phyloP scores from a whole-genome alignment of 2,113 vertebrate genomes.

The Leptobrachium ailaonicum region DNA sequence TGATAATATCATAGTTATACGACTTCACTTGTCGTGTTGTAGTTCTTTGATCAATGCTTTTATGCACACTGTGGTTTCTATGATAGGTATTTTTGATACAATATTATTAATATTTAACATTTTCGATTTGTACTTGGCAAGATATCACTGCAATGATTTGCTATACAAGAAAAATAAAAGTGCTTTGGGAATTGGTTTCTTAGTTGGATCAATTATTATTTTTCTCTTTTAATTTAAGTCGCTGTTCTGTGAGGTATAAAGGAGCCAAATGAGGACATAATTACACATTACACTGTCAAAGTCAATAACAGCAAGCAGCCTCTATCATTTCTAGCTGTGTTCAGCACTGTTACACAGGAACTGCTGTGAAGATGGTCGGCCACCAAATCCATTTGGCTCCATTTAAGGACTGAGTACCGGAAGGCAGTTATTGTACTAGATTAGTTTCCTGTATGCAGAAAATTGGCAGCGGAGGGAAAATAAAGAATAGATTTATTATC shows the following conservation, averaged over 20 bases:
- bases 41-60: constrained; percentile 29
- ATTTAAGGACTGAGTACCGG: constrained; percentile 75
- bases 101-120: constrained; percentile 47
- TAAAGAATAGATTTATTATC: constrained; percentile 74
- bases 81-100: constrained; percentile 28
- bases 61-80: constrained; percentile 27
- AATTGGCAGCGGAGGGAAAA: constrained; percentile 75
- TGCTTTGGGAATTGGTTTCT: constrained; percentile 32
- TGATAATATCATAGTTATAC: constrained; percentile 24
- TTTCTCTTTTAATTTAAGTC: constrained; percentile 47
- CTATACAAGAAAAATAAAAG: constrained; percentile 24
- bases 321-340: constrained; percentile 65
- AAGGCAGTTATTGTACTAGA: constrained; percentile 82
- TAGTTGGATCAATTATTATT: constrained; percentile 48
- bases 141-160: constrained; percentile 7
- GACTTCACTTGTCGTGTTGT: neutral
- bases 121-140: constrained; percentile 35
- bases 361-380: constrained; percentile 63
- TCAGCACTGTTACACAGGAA: constrained; percentile 67
- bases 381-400: constrained; percentile 75
- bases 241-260: constrained; percentile 22
- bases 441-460: constrained; percentile 80
- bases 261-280: constrained; percentile 67
- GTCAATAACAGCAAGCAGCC: constrained; percentile 63
- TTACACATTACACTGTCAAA: constrained; percentile 67